Base-by-base conservation (phyloP, 2,888 invertebrate species). In the Eumacrocentrus americanus region DNA sequence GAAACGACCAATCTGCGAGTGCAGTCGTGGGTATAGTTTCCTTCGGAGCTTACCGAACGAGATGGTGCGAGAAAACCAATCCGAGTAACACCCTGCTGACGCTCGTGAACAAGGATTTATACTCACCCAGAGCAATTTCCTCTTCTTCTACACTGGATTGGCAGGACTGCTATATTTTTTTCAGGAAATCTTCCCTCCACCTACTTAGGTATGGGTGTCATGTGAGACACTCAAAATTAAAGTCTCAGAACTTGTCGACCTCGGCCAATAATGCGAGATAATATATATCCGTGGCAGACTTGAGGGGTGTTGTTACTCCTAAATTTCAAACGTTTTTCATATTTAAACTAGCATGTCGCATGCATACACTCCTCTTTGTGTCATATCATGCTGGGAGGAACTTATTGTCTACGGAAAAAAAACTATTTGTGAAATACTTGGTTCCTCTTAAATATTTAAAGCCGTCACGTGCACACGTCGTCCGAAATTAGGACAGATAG, bases 21-120 rank as follows among this genome's bases (percentile, higher is more conserved):
- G 25, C 20, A 25, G 23, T 46, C 20, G 46, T 22, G n/a, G n/a
- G n/a, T n/a, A n/a, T n/a, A 20, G 12, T 14, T 44, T 46, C 23
- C 22, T 14, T 11, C 23, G 7, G 7, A 7, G 46, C 22, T 46
- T n/a, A 25, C n/a, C n/a, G 46, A n/a, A 12, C 23, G 22, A 46
- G 23, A 46, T 23, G 22, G 23, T 14, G 46, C 12, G 46, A 25
- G 29, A 25, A 62, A 61, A 58, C 47, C 60, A 65, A 65, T 65
- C 61, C 56, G 51, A 16, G 54, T 46, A 46, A 46, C 46, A 11
- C 35, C 59, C 52, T 25, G 52, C 46, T 23, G 60, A 55, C 61
- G 46, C 56, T 61, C 60, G 60, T 60, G 60, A 62, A 62, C 60
- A 37, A 58, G 65, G 60, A 65, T 65, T 65, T 65, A 65, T 62